phyloP scores from a whole-genome alignment of 2,797 vertebrate species.

The Neomorphus geoffroyi region DNA sequence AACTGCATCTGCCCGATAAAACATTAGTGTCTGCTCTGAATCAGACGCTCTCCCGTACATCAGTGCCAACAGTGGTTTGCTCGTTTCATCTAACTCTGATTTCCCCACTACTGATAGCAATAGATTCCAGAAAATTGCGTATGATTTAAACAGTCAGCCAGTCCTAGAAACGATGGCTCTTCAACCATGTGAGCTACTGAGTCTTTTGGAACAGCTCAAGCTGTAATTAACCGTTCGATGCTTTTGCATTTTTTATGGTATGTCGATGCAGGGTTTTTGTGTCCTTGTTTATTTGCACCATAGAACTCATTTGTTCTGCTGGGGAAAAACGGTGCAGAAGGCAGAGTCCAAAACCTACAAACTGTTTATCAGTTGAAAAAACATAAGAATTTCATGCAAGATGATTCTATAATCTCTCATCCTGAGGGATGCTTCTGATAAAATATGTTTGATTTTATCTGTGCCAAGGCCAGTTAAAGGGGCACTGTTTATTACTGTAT shows the following conservation, averaged over 20 bases:
- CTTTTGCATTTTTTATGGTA: constrained; percentile 37
- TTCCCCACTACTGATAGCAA: not conserved
- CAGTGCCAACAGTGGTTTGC: not conserved
- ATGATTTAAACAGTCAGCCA: not conserved
- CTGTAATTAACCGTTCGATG: constrained; percentile 4
- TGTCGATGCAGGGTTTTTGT: not conserved
- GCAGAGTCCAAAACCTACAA: not conserved
- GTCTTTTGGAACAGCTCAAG: not conserved
- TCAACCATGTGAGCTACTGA: not conserved
- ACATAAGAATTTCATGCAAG: not conserved
- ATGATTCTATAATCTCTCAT: not conserved
- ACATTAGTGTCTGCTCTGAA: not conserved
- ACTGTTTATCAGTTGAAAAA: not conserved
- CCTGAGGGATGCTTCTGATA: not conserved
- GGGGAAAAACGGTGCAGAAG: constrained; percentile 9
- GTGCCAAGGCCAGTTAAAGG: not conserved
- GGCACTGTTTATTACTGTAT: not conserved
- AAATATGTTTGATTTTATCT: not conserved
- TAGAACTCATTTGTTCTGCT: not conserved
- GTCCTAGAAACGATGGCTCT: not conserved
- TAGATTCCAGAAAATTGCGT: not conserved
- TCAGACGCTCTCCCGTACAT: not conserved
- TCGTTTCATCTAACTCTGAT: not conserved
- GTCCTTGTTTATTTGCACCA: not conserved
- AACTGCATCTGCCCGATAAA: not conserved